Base-by-base conservation (phyloP, 2,113 vertebrate genomes). In the Perca fluviatilis region DNA sequence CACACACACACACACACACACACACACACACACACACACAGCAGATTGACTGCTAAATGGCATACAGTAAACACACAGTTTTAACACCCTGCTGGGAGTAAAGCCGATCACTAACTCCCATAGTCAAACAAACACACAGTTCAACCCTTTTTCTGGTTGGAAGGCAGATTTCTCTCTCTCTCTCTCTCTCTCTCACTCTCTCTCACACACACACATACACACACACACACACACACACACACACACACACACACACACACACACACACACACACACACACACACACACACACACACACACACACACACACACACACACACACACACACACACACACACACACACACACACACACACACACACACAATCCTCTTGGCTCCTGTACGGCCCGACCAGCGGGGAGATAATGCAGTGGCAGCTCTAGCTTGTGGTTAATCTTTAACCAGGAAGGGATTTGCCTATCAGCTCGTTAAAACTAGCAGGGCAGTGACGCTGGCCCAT, bases 401-500 rank as follows among this genome's bases (percentile, higher is more conserved):
- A 94, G 93, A 95, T 94, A 94, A 95, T 93, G 86, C 89, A 84
- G 86, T 86, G 88, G 91, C 93, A 91, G 94, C 90, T 92, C 90
- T 88, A 69, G 93, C 83, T 85, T 91, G 85, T 82, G 77, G 91
- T 92, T 95, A 93, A 95, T 95, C 95, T 95, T 95, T 94, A 95
- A 95, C 95, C 92, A 94, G 93, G 90, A 94, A 94, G 85, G 93
- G 94, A 96, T 95, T 95, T 95, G 93, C 92, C 94, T 92, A 95
- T 96, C 94, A 93, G 94, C 94, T 94, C 76, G 89, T 95, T 95
- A 95, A 95, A 96, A 95, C 94, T 91, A 93, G 91, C 87, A 73
- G 88, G 77, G 67, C 67, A 21, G 71, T 82, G 85, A 85, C 86
- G 77, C 85, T 60, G 83, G 88, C 77, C 79, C 85, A 86, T 94